Percentiles rank a stretch among this genome's conserved stretches.
Conservation (phyloP, 2,113 vertebrate species). For the Xenus cinereus region DNA sequence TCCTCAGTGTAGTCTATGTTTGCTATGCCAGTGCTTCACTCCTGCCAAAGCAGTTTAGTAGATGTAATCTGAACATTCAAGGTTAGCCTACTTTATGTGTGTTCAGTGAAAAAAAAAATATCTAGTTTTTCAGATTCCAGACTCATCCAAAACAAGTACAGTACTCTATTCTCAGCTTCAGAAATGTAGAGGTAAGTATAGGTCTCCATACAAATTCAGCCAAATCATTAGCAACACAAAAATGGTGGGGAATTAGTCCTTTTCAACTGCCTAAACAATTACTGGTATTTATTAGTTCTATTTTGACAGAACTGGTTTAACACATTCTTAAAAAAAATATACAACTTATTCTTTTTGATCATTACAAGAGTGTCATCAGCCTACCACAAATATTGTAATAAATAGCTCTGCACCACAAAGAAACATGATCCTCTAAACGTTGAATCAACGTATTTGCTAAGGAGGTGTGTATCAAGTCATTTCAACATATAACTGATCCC, state of each 20-base stretch:
- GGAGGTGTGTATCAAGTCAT: not conserved
- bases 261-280: slow-evolving; percentile 22
- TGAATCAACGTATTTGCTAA: not conserved
- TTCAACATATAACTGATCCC: not conserved
- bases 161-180: not conserved
- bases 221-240: not conserved
- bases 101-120: not conserved
- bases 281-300: not conserved
- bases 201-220: not conserved
- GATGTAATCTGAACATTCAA: not conserved
- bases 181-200: not conserved
- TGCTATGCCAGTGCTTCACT: not conserved
- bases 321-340: slow-evolving; percentile 1
- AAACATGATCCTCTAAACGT: slow-evolving; percentile 14
- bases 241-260: not conserved
- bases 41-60: not conserved
- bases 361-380: slow-evolving; percentile 15
- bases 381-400: slow-evolving; percentile 10
- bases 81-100: not conserved
- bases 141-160: not conserved
- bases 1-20: not conserved
- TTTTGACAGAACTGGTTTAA: slow-evolving; percentile 61
- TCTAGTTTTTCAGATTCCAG: not conserved
- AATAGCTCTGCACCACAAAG: slow-evolving; percentile 22
- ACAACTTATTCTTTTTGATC: slow-evolving; percentile 39